Evolutionary conservation across 2,113 vertebrate species (phyloP).

Genomic region (Gasterosteus aculeatus): DNA sequence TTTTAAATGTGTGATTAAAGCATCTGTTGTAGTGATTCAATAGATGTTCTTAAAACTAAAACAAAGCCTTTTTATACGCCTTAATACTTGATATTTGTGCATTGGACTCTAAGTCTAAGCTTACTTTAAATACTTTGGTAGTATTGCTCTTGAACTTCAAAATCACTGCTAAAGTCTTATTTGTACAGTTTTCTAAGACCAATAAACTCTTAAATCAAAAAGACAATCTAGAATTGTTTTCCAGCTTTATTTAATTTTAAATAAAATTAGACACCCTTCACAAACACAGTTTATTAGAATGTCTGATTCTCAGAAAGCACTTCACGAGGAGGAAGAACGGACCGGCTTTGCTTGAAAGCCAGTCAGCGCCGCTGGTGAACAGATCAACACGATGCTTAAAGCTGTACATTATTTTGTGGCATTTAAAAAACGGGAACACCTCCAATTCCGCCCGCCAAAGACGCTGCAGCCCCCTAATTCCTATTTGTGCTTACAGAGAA

Average conservation of each 20-base stretch:
- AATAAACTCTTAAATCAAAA: slow-evolving; percentile 19
- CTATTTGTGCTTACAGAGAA: slow-evolving; percentile 12
- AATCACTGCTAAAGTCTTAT: neutral
- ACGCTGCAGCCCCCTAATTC: neutral
- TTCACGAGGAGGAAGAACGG: slow-evolving; percentile 16
- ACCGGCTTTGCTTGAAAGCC: neutral
- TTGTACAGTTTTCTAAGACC: neutral
- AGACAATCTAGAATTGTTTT: neutral
- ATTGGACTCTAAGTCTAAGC: neutral
- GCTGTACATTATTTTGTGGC: slow-evolving; percentile 31
- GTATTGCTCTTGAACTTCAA: neutral
- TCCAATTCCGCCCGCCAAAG: neutral
- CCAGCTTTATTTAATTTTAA: slow-evolving; percentile 39
- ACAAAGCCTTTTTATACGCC: too few species aligned
- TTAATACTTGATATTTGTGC: neutral
- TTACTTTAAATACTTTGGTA: neutral
- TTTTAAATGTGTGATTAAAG: neutral
- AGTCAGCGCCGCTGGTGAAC: neutral
- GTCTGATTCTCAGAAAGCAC: slow-evolving; percentile 11
- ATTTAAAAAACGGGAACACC: neutral
- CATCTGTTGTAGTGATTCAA: neutral
- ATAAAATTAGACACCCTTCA: slow-evolving; percentile 6
- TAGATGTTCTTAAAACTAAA: neutral
- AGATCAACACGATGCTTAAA: slow-evolving; percentile 6
- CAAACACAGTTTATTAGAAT: neutral